A percentile compares a stretch with the other conserved stretches of the same genome.
These are phyloP conservation scores for Drosophila orena DNA, from an alignment of 1,140 invertebrate genomes.

Conservation along the genomic window DNA sequence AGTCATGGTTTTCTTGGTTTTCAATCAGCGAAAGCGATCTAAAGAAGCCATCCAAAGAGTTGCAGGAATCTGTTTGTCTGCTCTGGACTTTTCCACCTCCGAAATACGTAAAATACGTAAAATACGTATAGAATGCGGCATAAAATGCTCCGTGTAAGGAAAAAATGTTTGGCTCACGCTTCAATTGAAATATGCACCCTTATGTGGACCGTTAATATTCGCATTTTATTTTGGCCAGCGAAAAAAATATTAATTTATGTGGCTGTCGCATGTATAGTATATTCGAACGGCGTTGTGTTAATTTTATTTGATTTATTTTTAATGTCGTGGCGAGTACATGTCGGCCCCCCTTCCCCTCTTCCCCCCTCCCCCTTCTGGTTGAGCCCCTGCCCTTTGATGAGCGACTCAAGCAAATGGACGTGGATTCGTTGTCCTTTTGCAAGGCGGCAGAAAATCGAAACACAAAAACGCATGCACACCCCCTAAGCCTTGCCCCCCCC, in stretches of 20 bases:
- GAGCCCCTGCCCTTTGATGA: conserved; percentile 4
- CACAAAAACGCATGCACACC: conserved; percentile 72
- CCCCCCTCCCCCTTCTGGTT: not conserved
- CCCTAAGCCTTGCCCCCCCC: conserved; percentile 32
- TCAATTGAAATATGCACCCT: conserved; percentile 16
- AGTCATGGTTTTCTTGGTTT: not conserved
- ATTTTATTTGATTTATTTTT: conserved; percentile 82
- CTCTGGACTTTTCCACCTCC: not conserved
- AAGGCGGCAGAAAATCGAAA: conserved; percentile 79
- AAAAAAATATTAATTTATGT: conserved; percentile 71
- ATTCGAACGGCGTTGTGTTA: conserved; percentile 55
- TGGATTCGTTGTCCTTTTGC: conserved; percentile 69
- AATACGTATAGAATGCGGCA: conserved; percentile 11
- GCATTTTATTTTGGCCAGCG: conserved; percentile 31
- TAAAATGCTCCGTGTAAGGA: not conserved
- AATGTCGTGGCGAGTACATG: conserved; percentile 55
- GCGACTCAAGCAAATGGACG: conserved; percentile 52
- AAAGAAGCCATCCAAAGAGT: not conserved
- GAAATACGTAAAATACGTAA: conserved; percentile 1
- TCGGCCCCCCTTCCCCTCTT: not conserved
- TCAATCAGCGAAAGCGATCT: not conserved
- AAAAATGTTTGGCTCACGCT: conserved; percentile 1
- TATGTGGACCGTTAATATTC: conserved; percentile 27
- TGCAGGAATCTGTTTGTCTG: conserved; percentile 8
- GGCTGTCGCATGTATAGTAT: conserved; percentile 42